These are phyloP conservation scores for Cirrhinus molitorella DNA, from an alignment of 2,797 vertebrate species.

Conservation along the genomic window DNA sequence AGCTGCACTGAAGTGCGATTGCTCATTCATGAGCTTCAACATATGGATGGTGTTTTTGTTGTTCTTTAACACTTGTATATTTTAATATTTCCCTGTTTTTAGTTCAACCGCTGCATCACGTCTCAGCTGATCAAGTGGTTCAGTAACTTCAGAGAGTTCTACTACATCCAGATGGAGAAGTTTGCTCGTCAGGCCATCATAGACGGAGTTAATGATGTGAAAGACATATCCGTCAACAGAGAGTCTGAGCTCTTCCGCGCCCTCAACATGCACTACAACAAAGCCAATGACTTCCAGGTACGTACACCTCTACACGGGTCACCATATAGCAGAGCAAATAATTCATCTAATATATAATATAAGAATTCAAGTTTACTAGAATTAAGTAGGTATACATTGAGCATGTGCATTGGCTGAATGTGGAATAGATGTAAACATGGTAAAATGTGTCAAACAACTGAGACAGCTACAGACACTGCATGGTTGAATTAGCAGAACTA, in stretches of 20 bases:
- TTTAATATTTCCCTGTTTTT: conserved; percentile 49
- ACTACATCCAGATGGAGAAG: conserved; percentile 99
- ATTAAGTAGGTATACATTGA: too few relatives aligned
- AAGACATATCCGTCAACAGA: conserved; percentile 84
- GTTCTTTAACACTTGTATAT: not conserved
- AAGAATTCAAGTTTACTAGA: not conserved
- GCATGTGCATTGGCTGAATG: not conserved
- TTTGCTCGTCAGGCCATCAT: conserved; percentile 91
- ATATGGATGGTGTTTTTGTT: not conserved
- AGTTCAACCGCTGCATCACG: conserved; percentile 97
- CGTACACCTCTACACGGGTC: not conserved
- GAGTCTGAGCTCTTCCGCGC: conserved; percentile 92
- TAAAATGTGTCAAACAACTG: not conserved
- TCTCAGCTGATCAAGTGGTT: conserved; percentile 99
- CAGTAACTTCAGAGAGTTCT: conserved; percentile 98
- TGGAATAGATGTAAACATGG: not conserved
- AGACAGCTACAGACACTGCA: not conserved
- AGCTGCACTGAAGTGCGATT: too few relatives aligned
- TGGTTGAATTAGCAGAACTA: not conserved
- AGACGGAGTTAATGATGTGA: conserved; percentile 83
- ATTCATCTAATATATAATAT: not conserved
- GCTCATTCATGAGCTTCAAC: not conserved
- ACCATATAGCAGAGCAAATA: not conserved
- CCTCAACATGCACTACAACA: conserved; percentile 96
- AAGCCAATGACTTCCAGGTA: conserved; percentile 95